Conservation (phyloP, 2,888 invertebrate species). For the Xanthorhoe spadicearia region DNA sequence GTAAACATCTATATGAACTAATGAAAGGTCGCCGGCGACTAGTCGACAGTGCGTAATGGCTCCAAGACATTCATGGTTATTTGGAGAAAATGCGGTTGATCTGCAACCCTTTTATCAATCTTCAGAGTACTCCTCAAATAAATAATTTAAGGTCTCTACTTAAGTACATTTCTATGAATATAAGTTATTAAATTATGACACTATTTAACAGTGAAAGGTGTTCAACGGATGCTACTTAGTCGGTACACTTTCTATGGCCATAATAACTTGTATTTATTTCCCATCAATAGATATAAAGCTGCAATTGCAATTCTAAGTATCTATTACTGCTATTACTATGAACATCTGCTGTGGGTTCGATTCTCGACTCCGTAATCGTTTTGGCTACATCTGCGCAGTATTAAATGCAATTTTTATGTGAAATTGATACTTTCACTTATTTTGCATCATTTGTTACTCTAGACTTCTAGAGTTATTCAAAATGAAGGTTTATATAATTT, state of each 20-base stretch:
- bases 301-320: constrained; percentile 15
- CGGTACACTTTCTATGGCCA: not conserved
- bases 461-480: too few species aligned
- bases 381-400: constrained; percentile 14
- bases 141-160: too few species aligned
- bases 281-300: constrained; percentile 17
- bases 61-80: too few species aligned
- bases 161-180: too few species aligned
- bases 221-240: not conserved
- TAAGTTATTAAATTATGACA: not conserved
- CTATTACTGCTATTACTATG: constrained; percentile 19
- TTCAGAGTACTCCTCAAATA: too few species aligned
- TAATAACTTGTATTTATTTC: not conserved
- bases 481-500: too few species aligned
- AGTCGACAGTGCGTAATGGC: too few species aligned
- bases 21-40: too few species aligned
- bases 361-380: constrained; percentile 15
- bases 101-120: too few species aligned
- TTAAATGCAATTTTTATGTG: constrained; percentile 3
- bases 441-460: not conserved
- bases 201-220: not conserved
- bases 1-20: too few species aligned
- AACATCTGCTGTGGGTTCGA: constrained; percentile 33
- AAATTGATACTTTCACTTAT: constrained; percentile 2
- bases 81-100: too few species aligned